Base-by-base conservation (phyloP, 2,113 vertebrate genomes). In the Suncus etruscus region DNA sequence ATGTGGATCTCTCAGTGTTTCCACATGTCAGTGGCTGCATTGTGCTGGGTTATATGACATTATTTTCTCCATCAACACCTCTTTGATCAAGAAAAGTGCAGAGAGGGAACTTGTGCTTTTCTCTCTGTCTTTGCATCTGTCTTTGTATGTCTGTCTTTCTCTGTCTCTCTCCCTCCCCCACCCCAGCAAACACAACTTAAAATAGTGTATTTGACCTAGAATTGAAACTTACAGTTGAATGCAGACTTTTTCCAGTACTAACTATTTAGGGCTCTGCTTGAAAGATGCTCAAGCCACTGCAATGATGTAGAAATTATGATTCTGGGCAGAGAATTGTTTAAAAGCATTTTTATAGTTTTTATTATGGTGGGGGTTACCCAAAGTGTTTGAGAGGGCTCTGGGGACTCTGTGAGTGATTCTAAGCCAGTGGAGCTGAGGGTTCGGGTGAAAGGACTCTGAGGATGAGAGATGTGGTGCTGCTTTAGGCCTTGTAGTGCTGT, bases 21-120 rank as follows among this genome's bases (percentile, higher is more conserved):
- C 87, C 89, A 78, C 48, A 39, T 91, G 70, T 78, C 85, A 75
- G 51, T 31, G 82, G 15, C 72, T 74, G 45, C 9, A n/a, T 45
- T 81, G 15, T 24, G 65, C 29, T 63, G 89, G 83, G 47, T 83
- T 76, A 54, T 48, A 74, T 47, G 88, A 70, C 14, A 6, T 89
- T 82, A 68, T 84, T 89, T 79, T 93, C 22, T 29, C 39, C 2
- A 6, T 82, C 82, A 69, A 27, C 48, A 86, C 83, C 51, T 90
- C 78, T 65, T 69, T 69, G 76, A 92, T 79, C 76, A 58, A 85
- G 90, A 85, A n/a, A 75, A 84, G 29, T 31, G 3, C 22, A 31
- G 82, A 95, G 78, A 79, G 29, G 69, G 48, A 90, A 22, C 58
- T 61, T 61, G 16, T 61, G 58, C 15, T 61, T 61, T 20, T 18